These are phyloP conservation scores for Piaya cayana DNA, from an alignment of 2,113 vertebrate genomes.

Conservation along the genomic window DNA sequence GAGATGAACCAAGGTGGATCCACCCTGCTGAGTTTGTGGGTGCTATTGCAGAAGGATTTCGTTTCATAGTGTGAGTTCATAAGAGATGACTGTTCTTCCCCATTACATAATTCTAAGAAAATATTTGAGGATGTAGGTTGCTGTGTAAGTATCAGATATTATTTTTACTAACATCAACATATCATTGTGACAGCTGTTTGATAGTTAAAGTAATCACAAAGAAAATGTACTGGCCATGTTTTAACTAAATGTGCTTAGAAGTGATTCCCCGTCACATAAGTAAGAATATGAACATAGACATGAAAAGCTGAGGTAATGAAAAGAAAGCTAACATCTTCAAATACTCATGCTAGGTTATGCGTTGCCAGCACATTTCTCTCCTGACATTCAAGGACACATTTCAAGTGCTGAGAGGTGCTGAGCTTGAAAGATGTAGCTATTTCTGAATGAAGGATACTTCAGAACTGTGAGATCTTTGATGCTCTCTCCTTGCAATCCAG, in stretches of 20 bases:
- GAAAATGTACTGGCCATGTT: background rate
- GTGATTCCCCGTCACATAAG: background rate
- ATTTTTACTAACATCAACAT: background rate
- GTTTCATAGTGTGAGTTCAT: background rate
- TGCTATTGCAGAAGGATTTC: background rate
- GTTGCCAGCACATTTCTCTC: conserved; percentile 16
- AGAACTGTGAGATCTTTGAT: conserved; percentile 7
- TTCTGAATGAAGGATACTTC: conserved; percentile 31
- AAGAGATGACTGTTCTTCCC: background rate
- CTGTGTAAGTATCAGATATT: conserved; percentile 5
- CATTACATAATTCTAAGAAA: background rate
- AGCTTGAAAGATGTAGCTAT: conserved; percentile 20
- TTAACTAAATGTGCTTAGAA: background rate
- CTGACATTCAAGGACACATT: conserved; percentile 8
- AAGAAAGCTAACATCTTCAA: conserved; percentile 39
- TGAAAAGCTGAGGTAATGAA: conserved; percentile 28
- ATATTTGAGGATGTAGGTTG: background rate
- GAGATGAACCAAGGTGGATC: background rate
- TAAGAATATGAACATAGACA: background rate
- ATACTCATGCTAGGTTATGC: background rate
- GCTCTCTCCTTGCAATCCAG: background rate
- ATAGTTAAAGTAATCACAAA: conserved; percentile 20
- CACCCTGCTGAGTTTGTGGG: background rate
- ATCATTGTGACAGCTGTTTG: background rate
- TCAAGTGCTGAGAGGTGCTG: conserved; percentile 15